Evolutionary conservation across 2,888 invertebrate genomes (phyloP), one percentile per base, ranked within the genome.

Genomic region (Hipparchia sbordonii): DNA sequence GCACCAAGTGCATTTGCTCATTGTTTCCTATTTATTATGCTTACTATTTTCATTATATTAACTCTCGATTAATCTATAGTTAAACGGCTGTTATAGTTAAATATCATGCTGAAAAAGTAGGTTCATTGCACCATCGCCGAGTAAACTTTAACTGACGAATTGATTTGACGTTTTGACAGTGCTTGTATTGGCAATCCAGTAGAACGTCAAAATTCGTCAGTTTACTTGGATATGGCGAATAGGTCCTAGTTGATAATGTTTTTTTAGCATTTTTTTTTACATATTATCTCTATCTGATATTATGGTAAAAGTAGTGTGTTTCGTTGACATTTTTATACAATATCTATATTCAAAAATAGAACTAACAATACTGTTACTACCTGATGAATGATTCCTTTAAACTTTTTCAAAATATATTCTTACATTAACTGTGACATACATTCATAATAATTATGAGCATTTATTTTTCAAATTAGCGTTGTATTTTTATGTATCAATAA

Each of bases 1-100:
- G 75, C 74, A 74, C 77, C 60, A 68, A 77, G 78, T 77, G 76
- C 76, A 62, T 72, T 75, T 67, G 71, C 46, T 33, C 6, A 8
- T 6, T 62, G 56, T 69, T 45, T 65, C 51, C 62, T 60, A 63
- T 70, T 72, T 67, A 67, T 46, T 46, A 46, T 62, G 13, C 39
- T 45, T 61, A 12, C 6, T 46, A 4, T 62, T 62, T 60, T 33
- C 9, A 60, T 39, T 23, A 60, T 39, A 10, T 39, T 12, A 33
- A 60, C 59, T 60, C 12, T 39, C 6, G 3, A 10, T 60, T 39
- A 39, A 60, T 6, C 6, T 48, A 48, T 48, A 56, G 57, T 57
- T 8, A 52, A 10, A 12, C 13, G 13, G 13, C 13, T 56, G 13
- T n/a, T 23, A 6, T 2, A 13, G 56, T 56, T 56, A 56, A 56